These are phyloP conservation scores for Etheostoma cragini DNA, from an alignment of 2,113 vertebrate genomes.

Conservation along the genomic window DNA sequence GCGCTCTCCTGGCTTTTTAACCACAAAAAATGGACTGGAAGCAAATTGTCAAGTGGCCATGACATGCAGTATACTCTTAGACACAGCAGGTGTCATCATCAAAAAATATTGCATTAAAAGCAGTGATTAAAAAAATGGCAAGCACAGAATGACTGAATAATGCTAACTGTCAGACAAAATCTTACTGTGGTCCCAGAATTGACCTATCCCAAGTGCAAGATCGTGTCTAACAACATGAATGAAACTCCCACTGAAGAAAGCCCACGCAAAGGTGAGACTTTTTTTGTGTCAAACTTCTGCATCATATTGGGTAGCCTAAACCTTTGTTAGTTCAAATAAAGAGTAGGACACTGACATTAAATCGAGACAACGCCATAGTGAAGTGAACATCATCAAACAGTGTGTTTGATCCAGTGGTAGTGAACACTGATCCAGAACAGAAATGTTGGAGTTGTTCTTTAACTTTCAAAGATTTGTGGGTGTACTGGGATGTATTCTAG, in stretches of 20 bases:
- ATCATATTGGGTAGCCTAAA: not conserved
- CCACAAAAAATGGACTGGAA: not conserved
- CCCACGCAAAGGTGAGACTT: not conserved
- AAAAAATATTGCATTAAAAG: not conserved
- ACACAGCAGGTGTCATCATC: not conserved
- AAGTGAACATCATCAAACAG: no score
- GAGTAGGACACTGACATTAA: no score
- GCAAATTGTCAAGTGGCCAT: not conserved
- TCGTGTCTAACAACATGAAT: not conserved
- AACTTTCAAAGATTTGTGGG: constrained; percentile 10
- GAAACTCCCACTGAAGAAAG: not conserved
- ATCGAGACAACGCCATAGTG: no score
- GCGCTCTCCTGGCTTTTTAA: not conserved
- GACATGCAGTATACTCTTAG: not conserved
- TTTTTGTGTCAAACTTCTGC: not conserved
- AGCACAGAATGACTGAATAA: not conserved
- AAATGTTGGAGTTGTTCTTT: constrained; percentile 33
- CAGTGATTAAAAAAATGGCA: not conserved
- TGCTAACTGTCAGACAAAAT: not conserved
- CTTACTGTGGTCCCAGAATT: not conserved
- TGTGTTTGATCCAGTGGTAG: no score
- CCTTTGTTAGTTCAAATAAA: not conserved
- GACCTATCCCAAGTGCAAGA: not conserved
- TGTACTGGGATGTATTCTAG: constrained; percentile 14
- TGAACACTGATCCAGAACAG: constrained; percentile 14